Evolutionary conservation across 2,113 vertebrate species (phyloP).

Genomic region (Sminthopsis crassicaudata): DNA sequence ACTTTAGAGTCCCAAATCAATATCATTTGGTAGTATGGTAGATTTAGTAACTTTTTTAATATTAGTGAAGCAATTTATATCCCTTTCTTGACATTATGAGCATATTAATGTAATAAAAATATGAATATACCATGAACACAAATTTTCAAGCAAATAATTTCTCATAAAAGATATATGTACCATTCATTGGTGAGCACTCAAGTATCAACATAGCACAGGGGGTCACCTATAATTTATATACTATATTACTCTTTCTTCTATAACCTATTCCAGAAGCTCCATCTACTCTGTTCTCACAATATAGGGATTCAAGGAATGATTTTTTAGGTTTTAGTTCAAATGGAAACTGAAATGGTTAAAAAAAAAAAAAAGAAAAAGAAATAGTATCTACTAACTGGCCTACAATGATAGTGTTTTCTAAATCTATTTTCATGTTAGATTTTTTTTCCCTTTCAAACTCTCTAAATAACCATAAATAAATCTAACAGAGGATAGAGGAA

Average conservation of each 20-base stretch:
- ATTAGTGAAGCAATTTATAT: conserved; percentile 11
- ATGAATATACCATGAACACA: background rate
- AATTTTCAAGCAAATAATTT: background rate
- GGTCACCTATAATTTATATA: background rate
- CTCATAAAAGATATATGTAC: background rate
- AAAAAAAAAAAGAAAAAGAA: background rate
- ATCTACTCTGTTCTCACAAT: background rate
- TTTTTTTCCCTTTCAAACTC: background rate
- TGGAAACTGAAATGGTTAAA: background rate
- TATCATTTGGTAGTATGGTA: background rate
- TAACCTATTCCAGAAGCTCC: background rate
- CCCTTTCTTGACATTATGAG: conserved; percentile 32
- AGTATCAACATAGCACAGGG: background rate
- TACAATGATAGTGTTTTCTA: background rate
- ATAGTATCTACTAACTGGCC: no score
- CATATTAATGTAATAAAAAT: background rate
- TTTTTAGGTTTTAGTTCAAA: no score
- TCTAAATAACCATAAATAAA: background rate
- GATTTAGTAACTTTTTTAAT: conserved; percentile 40
- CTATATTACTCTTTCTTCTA: background rate
- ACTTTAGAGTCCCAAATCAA: background rate
- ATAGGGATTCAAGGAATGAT: background rate
- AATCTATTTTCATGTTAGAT: background rate
- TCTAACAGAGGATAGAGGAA: background rate
- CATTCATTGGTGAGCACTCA: background rate